Base-by-base conservation (phyloP, 2,888 invertebrate species). In the Sericinus montela region DNA sequence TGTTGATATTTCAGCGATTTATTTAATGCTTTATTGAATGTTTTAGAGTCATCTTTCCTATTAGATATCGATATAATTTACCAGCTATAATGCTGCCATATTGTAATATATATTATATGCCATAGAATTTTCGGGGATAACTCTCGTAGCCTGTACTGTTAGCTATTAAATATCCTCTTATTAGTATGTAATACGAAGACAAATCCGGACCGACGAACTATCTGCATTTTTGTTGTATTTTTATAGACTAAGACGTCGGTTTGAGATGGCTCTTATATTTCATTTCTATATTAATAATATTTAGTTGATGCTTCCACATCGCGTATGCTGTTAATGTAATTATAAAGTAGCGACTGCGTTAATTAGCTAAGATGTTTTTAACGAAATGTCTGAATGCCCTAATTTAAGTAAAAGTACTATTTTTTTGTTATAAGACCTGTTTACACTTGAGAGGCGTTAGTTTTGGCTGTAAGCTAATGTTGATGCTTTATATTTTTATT, bases 71-170 rank as follows among this genome's bases (percentile, higher is more conserved):
- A 47, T 48, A 45, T 45, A 28, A 41, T 52, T 60, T 54, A 65
- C 71, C 69, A 58, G 71, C 71, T 69, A 67, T 60, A 42, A 47
- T 54, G 69, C 71, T 69, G 71, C 71, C 71, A 69, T 65, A 56
- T 60, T 62, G 63, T 66, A 59, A 48, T 41, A 60, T 56, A 60
- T 41, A 9, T n/a, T n/a, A n/a, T 40, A 43, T 54, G 51, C 52
- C 50, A 54, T 56, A 52, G 29, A 29, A 41, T 11, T 46, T 40
- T 44, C 42, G 16, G 28, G 11, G 36, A 38, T 28, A 28, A 15
- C 9, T n/a, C 4, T 15, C 14, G 23, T 39, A 39, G 35, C 15
- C 3, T 25, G 3, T 35, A 11, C 10, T 30, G 15, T 35, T 35
- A 35, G 35, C 8, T 15, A 8, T 35, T 15, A 2, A 3, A 23